Evolutionary conservation across 2,888 invertebrate species (phyloP), one percentile per base, ranked within the genome.

Genomic region (Rhodophaea formosa): DNA sequence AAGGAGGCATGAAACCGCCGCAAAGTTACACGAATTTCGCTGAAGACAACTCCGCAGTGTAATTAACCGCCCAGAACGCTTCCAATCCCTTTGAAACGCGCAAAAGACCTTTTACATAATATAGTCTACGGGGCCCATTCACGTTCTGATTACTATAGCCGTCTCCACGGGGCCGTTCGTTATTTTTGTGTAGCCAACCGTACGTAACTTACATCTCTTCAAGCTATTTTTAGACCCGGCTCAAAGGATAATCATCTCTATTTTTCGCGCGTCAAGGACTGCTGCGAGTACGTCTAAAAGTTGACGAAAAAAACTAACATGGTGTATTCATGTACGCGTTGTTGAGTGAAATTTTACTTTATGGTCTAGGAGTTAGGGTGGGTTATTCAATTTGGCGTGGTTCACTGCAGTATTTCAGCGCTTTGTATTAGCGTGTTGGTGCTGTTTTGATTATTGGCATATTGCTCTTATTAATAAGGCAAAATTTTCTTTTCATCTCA

Each of bases 171-270:
- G 71, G 74, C 72, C 74, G 83, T 87, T 91, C 89, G 90, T 91
- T 91, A 91, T 91, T 91, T 91, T 90, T 88, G 91, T 89, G 86
- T 82, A 91, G 82, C 88, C 87, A 89, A 82, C 84, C 91, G 89
- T 86, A 82, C 80, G 79, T 83, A 84, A 84, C 75, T 79, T 79
- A 75, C 71, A 75, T 75, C 76, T 69, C 66, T 68, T 66, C 23
- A 23, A 66, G 63, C 63, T 69, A 69, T 68, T 70, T 73, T 71
- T 72, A 70, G 68, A 59, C 59, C 35, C 49, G 35, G 51, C 44
- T 45, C 73, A 59, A 53, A 62, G 65, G 39, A 76, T 63, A 67
- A 52, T 69, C 57, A 51, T 60, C 75, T 65, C 59, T 78, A 74
- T 68, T 62, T 51, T 59, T 47, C 53, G 56, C 14, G n/a, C 10